Evolutionary conservation across 2,888 invertebrate genomes (phyloP), one percentile per base, ranked within the genome.

Genomic region (Morpho helenor): DNA sequence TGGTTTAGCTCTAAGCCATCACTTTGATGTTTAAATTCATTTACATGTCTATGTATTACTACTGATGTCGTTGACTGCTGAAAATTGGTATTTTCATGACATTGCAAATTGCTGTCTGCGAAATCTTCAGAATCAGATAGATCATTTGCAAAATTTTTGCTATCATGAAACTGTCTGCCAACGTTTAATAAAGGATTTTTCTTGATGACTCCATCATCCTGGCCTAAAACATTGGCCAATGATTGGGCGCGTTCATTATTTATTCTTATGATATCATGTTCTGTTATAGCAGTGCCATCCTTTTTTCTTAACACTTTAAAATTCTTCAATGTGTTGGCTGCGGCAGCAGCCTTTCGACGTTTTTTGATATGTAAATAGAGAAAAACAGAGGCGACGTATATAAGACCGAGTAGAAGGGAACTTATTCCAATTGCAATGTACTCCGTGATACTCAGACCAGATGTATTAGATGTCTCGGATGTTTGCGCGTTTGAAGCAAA

Each of bases 341-440:
- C 76, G 63, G 91, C 80, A 67, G 90, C 76, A 67, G 74, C 89
- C 74, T 76, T 85, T 67, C 93, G 92, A 46, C 93, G 91, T 79
- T 93, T 95, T 70, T 95, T 92, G 65, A 96, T 93, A 76, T 96
- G 95, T 49, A 97, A 79, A 75, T 96, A 97, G 9, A 97, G 91
- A 62, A 96, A 95, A 23, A 97, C 95, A 6, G 96, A 96, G 0
- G 96, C 95, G 16, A 97, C 95, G 80, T 97, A 97, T 69, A 97
- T 95, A 42, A 97, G 91, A 0, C 96, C 96, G n/a, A 97, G 88
- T n/a, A 97, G 89, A 16, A 97, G 90, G 16, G 96, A 95, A 70
- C 96, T 96, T 50, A 96, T 92, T 41, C 95, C 97, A 59, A 97
- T 96, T 0, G 96, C 96, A 22, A 96, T 93, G 72, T 96, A 96